Evolutionary conservation across 37 sponge, comb jelly and placozoan species (phyloP), one percentile per base, ranked within the genome.

Genomic region (Eunapius fragilis): DNA sequence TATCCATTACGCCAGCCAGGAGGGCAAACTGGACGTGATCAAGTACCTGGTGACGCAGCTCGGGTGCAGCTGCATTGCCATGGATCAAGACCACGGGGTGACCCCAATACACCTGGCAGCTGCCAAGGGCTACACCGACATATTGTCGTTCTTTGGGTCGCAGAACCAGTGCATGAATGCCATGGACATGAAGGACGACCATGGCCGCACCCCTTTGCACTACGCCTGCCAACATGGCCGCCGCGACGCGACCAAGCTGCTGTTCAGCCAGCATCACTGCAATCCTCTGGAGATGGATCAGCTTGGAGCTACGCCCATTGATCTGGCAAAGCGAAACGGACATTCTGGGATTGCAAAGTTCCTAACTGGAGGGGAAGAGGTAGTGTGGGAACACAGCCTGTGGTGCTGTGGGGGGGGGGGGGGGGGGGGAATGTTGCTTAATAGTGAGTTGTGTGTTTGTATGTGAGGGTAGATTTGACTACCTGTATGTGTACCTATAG

Each of bases 21-120:
- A 96, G 75, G 93, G 93, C 0, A 86, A 93, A 34, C 23, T 91
- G 27, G 90, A 96, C 2, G 71, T 93, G 10, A 83, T 91, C 67
- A 88, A 87, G 85, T 41, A 76, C 10, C 70, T 89, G 72, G 89
- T 82, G 6, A 77, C 36, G 23, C 50, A 82, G 32, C 23, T 37
- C 48, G 3, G 67, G 11, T 49, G 68, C 25, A 48, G 69, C 24
- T 28, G 50, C 30, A 9, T 71, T 2, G 0, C 23, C n/a, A 68
- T 27, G 27, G 89, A 88, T 50, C 67, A 25, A 31, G 35, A 33
- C 7, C 47, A 76, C 70, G 77, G 77, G 10, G 83, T 82, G 47
- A 88, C 89, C 23, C 78, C 89, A n/a, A 3, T 82, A 6, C 83
- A 88, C 35, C 36, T 88, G 36, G 82, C 82, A 38, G 89, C 89